Evolutionary conservation across 2,797 vertebrate genomes (phyloP).

Genomic region (Carduelis carduelis): DNA sequence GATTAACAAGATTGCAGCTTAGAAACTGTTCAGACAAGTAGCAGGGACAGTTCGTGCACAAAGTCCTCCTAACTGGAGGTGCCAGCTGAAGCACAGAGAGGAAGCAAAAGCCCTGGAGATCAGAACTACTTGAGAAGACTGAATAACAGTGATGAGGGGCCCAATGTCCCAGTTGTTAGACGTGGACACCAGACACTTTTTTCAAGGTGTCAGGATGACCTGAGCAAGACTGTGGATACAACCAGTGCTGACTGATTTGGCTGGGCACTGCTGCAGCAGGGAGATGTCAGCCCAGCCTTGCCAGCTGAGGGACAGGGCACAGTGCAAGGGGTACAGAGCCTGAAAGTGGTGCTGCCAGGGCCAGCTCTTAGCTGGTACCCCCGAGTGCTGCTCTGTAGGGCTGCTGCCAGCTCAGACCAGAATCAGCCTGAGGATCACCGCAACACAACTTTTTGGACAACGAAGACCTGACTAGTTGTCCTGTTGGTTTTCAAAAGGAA

Average conservation of each 20-base stretch:
- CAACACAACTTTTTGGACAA: neutral
- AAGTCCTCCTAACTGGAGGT: neutral
- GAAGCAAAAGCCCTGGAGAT: neutral
- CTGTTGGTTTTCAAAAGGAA: neutral
- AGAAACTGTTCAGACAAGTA: neutral
- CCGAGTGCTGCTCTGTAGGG: neutral
- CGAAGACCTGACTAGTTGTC: neutral
- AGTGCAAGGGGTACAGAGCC: neutral
- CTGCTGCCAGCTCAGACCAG: neutral
- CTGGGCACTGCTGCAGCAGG: neutral
- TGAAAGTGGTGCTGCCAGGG: neutral
- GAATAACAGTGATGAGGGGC: accelerated
- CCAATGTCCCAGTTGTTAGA: neutral
- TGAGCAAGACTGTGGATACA: neutral
- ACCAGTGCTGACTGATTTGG: neutral
- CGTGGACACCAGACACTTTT: neutral
- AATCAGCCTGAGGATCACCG: neutral
- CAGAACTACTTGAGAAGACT: neutral
- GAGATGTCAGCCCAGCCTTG: neutral
- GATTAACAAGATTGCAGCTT: neutral
- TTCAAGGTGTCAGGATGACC: neutral
- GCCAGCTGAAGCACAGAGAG: neutral
- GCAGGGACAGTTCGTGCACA: neutral
- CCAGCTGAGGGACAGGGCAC: neutral
- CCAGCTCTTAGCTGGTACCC: neutral